Percentiles rank a stretch among this genome's conserved stretches.
These are phyloP conservation scores for Vulpes lagopus DNA, from an alignment of 2,113 vertebrate genomes.

Conservation along the genomic window DNA sequence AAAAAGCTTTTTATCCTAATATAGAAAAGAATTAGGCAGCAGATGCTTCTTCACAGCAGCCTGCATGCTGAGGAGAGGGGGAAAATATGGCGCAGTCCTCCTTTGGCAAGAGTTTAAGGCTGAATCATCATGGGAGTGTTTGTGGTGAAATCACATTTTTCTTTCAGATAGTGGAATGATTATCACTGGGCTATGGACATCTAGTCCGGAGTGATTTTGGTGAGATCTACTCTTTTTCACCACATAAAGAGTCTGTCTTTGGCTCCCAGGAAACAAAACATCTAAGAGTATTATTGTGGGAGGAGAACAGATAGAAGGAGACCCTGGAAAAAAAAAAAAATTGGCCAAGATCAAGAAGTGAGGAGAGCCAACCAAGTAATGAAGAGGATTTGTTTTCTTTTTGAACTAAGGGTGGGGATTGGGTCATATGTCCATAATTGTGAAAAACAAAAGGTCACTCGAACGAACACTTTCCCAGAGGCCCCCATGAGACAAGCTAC, in stretches of 20 bases:
- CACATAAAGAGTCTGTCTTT: conserved; percentile 40
- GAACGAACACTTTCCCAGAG: conserved; percentile 43
- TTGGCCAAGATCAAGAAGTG: conserved; percentile 19
- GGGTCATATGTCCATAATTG: conserved; percentile 34
- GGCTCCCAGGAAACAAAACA: conserved; percentile 55
- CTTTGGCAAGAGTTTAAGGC: conserved; percentile 66
- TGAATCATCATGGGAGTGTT: conserved; percentile 77
- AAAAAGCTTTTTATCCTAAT: conserved; percentile 86
- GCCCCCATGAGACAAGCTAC: background rate
- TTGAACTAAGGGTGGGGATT: conserved; percentile 51
- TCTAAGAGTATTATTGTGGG: conserved; percentile 47
- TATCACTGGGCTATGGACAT: conserved; percentile 74
- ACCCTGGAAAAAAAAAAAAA: background rate
- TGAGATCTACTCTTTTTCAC: conserved; percentile 33
- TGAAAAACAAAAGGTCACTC: conserved; percentile 62
- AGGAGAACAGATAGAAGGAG: conserved; percentile 53
- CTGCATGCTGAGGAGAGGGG: conserved; percentile 34
- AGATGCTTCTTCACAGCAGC: conserved; percentile 77
- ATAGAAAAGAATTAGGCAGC: conserved; percentile 84
- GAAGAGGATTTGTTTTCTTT: conserved; percentile 55
- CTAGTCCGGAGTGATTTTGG: conserved; percentile 64
- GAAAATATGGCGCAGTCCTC: conserved; percentile 27
- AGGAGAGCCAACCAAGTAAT: conserved; percentile 26
- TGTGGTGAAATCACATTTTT: conserved; percentile 73
- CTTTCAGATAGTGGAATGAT: conserved; percentile 74